Evolutionary conservation across 1,140 invertebrate genomes (phyloP).

Genomic region (Hylaeus anthracinus): DNA sequence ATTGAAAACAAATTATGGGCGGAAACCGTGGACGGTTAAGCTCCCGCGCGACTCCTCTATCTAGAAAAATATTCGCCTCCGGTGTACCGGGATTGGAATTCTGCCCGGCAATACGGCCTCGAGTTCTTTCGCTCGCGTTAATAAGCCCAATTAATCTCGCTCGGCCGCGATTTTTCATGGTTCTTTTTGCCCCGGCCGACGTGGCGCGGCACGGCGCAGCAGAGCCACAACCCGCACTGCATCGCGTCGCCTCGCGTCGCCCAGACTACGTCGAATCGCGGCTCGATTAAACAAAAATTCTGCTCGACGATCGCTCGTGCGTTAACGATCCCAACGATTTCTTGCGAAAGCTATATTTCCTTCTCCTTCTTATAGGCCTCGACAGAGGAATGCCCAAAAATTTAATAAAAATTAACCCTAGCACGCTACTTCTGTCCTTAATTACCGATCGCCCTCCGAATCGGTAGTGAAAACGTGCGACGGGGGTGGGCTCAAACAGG

Average conservation of each 20-base stretch:
- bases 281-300: conserved; percentile 21
- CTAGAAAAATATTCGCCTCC: conserved; percentile 42
- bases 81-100: conserved; percentile 26
- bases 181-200: conserved; percentile 1
- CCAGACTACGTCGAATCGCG: background rate
- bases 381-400: too few relatives aligned
- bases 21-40: conserved; percentile 52
- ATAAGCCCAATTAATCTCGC: conserved; percentile 42
- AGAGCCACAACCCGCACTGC: background rate
- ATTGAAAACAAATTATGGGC: conserved; percentile 81
- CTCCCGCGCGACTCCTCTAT: background rate
- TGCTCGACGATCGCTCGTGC: conserved; percentile 25
- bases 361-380: background rate
- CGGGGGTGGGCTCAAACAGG: background rate
- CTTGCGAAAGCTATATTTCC: background rate
- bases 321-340: conserved; percentile 30
- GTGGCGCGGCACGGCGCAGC: background rate
- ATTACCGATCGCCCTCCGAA: too few relatives aligned
- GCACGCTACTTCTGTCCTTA: too few relatives aligned
- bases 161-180: conserved; percentile 7
- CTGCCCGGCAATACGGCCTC: background rate
- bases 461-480: too few relatives aligned
- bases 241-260: background rate
- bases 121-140: conserved; percentile 21
- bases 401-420: too few relatives aligned